Base-by-base conservation (phyloP, 2,888 invertebrate species). In the Sinhomidia bicolor region DNA sequence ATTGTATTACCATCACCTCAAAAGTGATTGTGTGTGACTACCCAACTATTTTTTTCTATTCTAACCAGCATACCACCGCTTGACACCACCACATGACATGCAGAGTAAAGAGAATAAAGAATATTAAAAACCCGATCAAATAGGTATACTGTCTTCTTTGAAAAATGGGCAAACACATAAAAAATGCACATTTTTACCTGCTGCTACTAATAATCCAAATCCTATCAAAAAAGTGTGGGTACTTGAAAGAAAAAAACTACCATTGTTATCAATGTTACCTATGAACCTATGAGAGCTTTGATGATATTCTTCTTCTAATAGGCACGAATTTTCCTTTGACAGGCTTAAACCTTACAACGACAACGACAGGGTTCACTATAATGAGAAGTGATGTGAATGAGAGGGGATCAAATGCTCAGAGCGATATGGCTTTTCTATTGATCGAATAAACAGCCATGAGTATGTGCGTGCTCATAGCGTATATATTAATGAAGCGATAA, bases 401-500 rank as follows among this genome's bases (percentile, higher is more conserved):
- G 44, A n/a, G n/a, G 36, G 36, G 36, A 36, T 36, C 36, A 36
- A 36, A 5, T 47, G 3, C 36, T 36, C 36, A 5, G 36, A 3
- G 36, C 36, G 7, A 36, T 36, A 36, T 36, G 36, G 36, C 4
- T 5, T n/a, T 36, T 36, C 36, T 36, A 36, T 36, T 36, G 47
- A 47, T 47, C 47, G 10, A 47, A n/a, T 47, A 4, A 3, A 10
- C 47, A 7, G 2, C 12, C n/a, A 47, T 47, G 47, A 20, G 9
- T 47, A 14, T 51, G 51, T 51, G n/a, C 12, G n/a, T n/a, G n/a
- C n/a, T 1, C 17, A 20, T 20, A 20, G 9, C 9, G 60, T 26
- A 47, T 12, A 47, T 36, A 36, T 36, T 68, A 68, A n/a, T 68
- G 68, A 68, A 32, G 36, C 32, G 68, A 68, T 32, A 32, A 32